These are phyloP conservation scores for Hoplodrina ambigua DNA, from an alignment of 2,888 invertebrate genomes.

Conservation along the genomic window DNA sequence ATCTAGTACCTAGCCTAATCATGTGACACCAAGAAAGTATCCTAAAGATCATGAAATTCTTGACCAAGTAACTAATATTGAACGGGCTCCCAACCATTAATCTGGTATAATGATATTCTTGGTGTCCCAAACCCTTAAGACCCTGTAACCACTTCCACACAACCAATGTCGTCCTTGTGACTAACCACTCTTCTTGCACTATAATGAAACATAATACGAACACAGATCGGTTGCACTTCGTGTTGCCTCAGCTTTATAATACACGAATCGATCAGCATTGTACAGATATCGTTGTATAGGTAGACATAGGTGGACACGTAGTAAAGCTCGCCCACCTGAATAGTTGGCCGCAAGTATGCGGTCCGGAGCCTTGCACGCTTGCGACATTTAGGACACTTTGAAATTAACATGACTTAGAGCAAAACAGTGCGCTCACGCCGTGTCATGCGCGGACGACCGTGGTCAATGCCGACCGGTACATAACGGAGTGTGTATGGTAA, in stretches of 20 bases:
- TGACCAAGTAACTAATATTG: conserved; percentile 40
- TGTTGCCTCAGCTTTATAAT: conserved; percentile 47
- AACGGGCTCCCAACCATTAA: conserved; percentile 42
- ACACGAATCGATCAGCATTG: conserved; percentile 57
- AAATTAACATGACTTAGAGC: conserved; percentile 81
- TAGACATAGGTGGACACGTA: conserved; percentile 65
- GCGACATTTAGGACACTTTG: conserved; percentile 77
- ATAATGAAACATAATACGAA: conserved; percentile 60
- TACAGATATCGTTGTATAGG: conserved; percentile 63
- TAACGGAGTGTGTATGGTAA: conserved; percentile 79
- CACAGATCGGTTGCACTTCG: conserved; percentile 58
- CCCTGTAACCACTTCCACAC: conserved; percentile 80
- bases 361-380: conserved; percentile 78
- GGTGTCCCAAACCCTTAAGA: conserved; percentile 66
- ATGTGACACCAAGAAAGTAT: conserved; percentile 63
- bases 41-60: conserved; percentile 28
- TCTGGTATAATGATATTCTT: conserved; percentile 49
- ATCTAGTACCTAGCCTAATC: conserved; percentile 67
- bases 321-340: conserved; percentile 73
- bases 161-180: conserved; percentile 86
- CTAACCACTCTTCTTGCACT: conserved; percentile 88
- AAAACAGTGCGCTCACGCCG: conserved; percentile 69
- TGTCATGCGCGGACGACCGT: conserved; percentile 73
- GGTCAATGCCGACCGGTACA: conserved; percentile 79
- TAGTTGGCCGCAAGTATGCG: conserved; percentile 75